Conservation (phyloP, 2,113 vertebrate species). For the Brachyhypopomus occidentalis region DNA sequence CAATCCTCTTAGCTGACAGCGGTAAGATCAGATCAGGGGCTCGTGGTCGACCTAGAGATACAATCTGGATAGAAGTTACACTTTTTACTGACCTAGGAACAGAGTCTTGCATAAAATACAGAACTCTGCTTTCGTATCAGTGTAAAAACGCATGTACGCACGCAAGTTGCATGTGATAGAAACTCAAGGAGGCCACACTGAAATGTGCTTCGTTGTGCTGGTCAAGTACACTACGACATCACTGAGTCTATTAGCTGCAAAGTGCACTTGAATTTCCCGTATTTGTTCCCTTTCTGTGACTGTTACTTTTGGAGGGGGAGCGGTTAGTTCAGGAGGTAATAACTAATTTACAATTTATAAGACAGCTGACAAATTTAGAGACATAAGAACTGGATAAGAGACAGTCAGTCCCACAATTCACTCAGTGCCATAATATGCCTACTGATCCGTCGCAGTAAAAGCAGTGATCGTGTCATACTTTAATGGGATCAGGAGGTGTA, state of each 20-base stretch:
- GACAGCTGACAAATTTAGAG: no score
- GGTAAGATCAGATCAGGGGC: conserved; percentile 52
- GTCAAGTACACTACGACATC: conserved; percentile 10
- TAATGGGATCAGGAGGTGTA: conserved; percentile 14
- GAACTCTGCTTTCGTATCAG: conserved; percentile 7
- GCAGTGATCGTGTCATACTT: no score
- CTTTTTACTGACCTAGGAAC: conserved; percentile 23
- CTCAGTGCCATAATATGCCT: no score
- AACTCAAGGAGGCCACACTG: conserved; percentile 10
- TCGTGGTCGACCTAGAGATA: conserved; percentile 16
- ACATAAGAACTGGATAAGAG: no score
- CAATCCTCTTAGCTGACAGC: conserved; percentile 61
- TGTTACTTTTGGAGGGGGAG: no score
- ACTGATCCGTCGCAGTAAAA: neutral
- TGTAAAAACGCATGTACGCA: neutral
- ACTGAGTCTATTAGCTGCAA: conserved; percentile 2
- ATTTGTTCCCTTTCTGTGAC: neutral
- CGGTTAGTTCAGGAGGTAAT: no score
- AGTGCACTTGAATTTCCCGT: neutral
- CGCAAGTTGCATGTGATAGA: conserved; percentile 16
- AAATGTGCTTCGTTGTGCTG: conserved; percentile 43
- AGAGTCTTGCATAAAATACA: neutral
- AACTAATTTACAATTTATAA: no score
- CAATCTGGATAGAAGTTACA: neutral
- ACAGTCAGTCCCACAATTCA: no score